phyloP scores from a whole-genome alignment of 1,140 invertebrate genomes.

The Venustaconcha ellipsiformis region DNA sequence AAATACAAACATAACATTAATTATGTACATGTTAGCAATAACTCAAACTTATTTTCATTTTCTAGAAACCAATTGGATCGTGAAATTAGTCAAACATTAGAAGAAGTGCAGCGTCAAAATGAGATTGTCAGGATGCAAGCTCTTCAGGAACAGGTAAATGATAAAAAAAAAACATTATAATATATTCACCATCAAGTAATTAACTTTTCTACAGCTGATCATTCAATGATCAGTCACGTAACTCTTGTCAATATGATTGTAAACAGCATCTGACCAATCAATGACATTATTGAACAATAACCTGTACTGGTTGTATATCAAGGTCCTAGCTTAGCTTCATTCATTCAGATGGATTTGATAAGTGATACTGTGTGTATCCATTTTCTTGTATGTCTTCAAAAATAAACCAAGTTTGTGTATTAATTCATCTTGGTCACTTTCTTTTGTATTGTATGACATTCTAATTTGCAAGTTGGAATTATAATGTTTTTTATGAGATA shows the following conservation, averaged over 20 bases:
- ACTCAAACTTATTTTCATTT: background rate
- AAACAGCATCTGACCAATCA: background rate
- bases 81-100: slow-evolving; percentile 58
- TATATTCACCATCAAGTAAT: background rate
- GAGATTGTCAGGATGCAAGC: slow-evolving; percentile 45
- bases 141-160: slow-evolving; percentile 52
- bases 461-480: too few relatives aligned
- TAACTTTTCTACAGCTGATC: background rate
- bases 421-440: too few relatives aligned
- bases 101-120: slow-evolving; percentile 50
- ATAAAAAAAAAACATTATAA: background rate
- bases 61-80: slow-evolving; percentile 54
- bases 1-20: background rate
- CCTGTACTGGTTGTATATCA: background rate
- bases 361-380: too few relatives aligned
- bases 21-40: background rate
- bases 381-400: too few relatives aligned
- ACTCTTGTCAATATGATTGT: background rate
- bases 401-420: too few relatives aligned
- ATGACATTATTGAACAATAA: background rate
- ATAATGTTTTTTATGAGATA: too few relatives aligned
- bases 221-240: background rate
- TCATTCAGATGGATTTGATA: too few relatives aligned
- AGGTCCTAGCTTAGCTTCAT: too few relatives aligned
- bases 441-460: too few relatives aligned